Percentiles rank a stretch among this genome's conserved stretches.
Conservation (phyloP, 53 echinoderm and acorn worm genomes). For the Echinometra lucunter region DNA sequence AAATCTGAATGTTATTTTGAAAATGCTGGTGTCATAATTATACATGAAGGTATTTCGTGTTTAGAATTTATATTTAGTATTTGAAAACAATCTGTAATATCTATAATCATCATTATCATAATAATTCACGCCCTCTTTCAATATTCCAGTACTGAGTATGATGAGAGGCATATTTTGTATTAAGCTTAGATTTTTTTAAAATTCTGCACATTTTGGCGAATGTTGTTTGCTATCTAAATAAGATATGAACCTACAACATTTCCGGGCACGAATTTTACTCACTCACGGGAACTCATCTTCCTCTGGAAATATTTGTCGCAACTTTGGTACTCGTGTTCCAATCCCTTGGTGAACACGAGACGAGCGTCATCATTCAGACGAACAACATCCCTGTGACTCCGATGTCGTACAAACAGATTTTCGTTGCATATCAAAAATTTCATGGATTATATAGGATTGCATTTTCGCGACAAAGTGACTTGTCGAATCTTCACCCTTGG, state of each 20-base stretch:
- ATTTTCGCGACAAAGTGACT: neutral
- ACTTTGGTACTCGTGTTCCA: neutral
- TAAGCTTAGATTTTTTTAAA: no score
- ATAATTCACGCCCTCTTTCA: no score
- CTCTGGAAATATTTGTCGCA: neutral
- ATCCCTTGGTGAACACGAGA: neutral
- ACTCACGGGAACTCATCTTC: neutral
- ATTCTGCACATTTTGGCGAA: no score
- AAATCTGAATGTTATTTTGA: no score
- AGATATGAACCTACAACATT: constrained; percentile 19
- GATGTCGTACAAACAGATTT: neutral
- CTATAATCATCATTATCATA: no score
- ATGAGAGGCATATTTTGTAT: no score
- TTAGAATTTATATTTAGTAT: no score
- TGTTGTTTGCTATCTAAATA: neutral
- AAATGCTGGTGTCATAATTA: no score
- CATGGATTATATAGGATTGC: neutral
- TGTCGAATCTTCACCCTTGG: neutral
- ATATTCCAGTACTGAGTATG: no score
- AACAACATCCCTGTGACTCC: neutral
- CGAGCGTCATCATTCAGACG: neutral
- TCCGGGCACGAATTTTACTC: neutral
- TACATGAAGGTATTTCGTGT: no score
- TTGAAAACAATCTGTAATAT: no score
- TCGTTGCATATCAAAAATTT: neutral